Percentiles rank a stretch among this genome's conserved stretches.
Evolutionary conservation across 2,113 vertebrate species (phyloP).

Genomic region (Struthio camelus): DNA sequence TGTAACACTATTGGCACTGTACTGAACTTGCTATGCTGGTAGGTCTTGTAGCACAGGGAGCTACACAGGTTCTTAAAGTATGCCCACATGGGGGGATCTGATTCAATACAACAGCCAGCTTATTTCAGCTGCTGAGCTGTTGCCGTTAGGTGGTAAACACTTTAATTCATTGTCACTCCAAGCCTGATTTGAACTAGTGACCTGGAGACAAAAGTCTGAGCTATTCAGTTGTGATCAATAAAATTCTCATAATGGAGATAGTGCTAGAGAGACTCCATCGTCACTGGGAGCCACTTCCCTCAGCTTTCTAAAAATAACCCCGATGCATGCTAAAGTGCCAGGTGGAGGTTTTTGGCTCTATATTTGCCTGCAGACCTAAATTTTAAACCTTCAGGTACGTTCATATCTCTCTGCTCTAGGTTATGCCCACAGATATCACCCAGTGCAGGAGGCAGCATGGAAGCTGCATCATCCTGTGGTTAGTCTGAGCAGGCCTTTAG

Average conservation of each 20-base stretch:
- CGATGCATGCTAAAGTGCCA: background rate
- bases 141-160: background rate
- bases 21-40: background rate
- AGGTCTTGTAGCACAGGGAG: background rate
- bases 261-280: background rate
- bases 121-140: background rate
- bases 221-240: background rate
- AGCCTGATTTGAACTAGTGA: background rate
- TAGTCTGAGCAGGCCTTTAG: background rate
- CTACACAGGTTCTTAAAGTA: background rate
- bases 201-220: background rate
- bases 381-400: background rate
- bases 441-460: background rate
- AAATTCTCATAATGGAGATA: background rate
- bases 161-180: background rate
- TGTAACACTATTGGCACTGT: background rate
- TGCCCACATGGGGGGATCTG: background rate
- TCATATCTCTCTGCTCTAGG: background rate
- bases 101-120: background rate
- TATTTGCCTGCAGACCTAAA: background rate
- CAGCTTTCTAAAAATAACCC: background rate
- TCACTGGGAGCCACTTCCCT: background rate
- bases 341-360: background rate
- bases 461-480: background rate
- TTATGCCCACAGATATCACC: background rate